Conservation (phyloP, 2,888 invertebrate species). For the Xanthia icteritia region DNA sequence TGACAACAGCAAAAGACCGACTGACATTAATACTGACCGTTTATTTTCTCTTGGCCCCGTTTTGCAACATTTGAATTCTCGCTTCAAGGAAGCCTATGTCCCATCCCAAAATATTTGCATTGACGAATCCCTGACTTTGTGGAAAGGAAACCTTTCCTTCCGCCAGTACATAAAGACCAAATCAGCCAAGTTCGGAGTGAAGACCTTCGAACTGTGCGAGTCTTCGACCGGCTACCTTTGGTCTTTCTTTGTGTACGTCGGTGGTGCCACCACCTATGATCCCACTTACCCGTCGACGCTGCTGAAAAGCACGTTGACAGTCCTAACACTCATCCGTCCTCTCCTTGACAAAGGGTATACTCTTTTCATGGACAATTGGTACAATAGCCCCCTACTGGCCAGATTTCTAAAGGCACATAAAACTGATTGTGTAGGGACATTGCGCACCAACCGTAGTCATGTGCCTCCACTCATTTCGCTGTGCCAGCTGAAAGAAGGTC, state of each 20-base stretch:
- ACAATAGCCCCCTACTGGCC: slow-evolving; percentile 7
- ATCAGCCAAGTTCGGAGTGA: neutral
- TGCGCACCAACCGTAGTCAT: neutral
- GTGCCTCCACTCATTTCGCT: neutral
- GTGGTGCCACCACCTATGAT: neutral
- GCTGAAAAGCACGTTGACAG: neutral
- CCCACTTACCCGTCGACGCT: neutral
- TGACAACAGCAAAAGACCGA: neutral
- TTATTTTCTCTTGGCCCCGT: neutral
- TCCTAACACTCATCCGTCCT: neutral
- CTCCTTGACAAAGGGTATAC: slow-evolving; percentile 1
- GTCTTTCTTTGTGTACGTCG: neutral
- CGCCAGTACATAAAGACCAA: neutral
- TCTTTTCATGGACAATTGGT: slow-evolving; percentile 8
- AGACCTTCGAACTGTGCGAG: slow-evolving; percentile 2
- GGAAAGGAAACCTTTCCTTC: neutral
- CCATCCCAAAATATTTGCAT: slow-evolving; percentile 1
- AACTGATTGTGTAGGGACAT: slow-evolving; percentile 5
- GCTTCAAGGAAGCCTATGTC: neutral
- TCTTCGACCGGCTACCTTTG: slow-evolving; percentile 1
- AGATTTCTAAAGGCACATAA: neutral
- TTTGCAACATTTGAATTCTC: neutral
- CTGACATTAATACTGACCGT: neutral
- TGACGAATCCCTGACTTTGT: neutral
- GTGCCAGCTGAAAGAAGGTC: neutral